phyloP scores from a whole-genome alignment of 2,888 invertebrate species.

The Stenurella melanura region DNA sequence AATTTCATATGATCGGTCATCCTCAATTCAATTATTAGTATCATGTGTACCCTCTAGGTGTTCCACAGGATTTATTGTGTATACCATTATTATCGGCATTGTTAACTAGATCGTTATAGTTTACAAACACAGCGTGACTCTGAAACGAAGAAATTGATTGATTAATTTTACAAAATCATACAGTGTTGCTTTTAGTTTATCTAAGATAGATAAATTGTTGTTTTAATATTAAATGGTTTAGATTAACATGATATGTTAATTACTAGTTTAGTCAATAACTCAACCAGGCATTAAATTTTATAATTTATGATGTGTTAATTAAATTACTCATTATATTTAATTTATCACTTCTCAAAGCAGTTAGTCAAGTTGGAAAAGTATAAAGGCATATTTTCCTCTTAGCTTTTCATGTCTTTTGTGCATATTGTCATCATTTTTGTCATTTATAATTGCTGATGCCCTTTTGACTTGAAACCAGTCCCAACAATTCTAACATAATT shows the following conservation, averaged over 20 bases:
- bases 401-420: no score
- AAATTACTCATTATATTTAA: constrained; percentile 2
- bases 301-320: background rate
- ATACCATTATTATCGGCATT: constrained; percentile 21
- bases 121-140: constrained; percentile 8
- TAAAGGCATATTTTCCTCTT: no score
- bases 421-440: no score
- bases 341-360: background rate
- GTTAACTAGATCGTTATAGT: constrained; percentile 24
- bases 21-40: constrained; percentile 34
- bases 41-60: constrained; percentile 20
- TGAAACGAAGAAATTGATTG: constrained; percentile 4
- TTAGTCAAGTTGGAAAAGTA: background rate
- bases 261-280: background rate
- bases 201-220: background rate
- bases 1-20: constrained; percentile 22
- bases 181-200: background rate
- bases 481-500: no score
- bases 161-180: background rate
- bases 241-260: background rate
- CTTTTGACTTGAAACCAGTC: no score
- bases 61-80: constrained; percentile 3
- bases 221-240: background rate
- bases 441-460: no score
- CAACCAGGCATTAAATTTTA: background rate